Percentiles rank a stretch among this genome's conserved stretches.
Evolutionary conservation across 2,888 invertebrate genomes (phyloP).

Genomic region (Fragum fragum): DNA sequence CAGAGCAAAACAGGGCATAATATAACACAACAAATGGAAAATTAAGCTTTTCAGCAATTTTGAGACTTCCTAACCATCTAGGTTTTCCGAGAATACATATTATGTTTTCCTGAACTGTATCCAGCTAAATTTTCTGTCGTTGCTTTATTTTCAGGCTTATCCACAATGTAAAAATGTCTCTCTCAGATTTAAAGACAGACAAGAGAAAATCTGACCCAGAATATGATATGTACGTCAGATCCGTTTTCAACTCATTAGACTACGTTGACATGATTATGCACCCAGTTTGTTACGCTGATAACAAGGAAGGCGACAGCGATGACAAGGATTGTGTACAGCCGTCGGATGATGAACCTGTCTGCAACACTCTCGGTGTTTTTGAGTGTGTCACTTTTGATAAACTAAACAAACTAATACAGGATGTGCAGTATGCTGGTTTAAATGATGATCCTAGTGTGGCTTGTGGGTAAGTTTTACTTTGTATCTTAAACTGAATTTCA

Average conservation of each 20-base stretch:
- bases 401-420: background rate
- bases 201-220: background rate
- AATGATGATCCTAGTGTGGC: background rate
- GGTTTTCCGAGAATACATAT: too few species aligned
- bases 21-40: too few species aligned
- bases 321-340: constrained; percentile 9
- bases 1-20: too few species aligned
- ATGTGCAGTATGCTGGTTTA: background rate
- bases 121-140: too few species aligned
- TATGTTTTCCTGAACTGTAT: too few species aligned
- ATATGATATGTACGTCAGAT: background rate
- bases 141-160: too few species aligned
- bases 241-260: background rate
- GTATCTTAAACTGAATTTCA: too few species aligned
- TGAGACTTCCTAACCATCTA: too few species aligned
- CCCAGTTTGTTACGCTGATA: constrained; percentile 17
- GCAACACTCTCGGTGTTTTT: constrained; percentile 6
- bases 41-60: too few species aligned
- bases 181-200: background rate
- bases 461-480: background rate
- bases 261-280: constrained; percentile 18
- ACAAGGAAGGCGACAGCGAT: constrained; percentile 12
- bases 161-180: background rate
- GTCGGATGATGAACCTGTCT: constrained; percentile 15
- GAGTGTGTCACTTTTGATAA: constrained; percentile 15